Evolutionary conservation across 2,888 invertebrate genomes (phyloP), one percentile per base, ranked within the genome.

Genomic region (Pollenia amentaria): DNA sequence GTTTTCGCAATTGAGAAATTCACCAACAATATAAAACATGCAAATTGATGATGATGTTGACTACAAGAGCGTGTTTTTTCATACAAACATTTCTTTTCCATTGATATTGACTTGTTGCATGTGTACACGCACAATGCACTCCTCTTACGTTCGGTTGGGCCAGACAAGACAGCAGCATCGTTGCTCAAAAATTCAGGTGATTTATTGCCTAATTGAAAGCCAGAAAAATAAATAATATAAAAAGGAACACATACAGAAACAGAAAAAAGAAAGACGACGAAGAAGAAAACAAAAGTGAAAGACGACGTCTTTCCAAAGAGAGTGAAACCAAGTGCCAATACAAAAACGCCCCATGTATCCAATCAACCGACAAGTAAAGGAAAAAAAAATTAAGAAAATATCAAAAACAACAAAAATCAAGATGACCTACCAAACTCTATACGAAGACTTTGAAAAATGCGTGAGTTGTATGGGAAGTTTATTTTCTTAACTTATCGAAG

Each of bases 241-340:
- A 55, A 81, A 53, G 48, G 73, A 79, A 67, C 16, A 70, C 18
- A 70, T 69, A 57, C 46, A 80, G 44, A 29, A 51, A 29, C 14
- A 40, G 10, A 14, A 42, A 55, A 64, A 70, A 62, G 18, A 62
- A 81, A 53, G 55, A 73, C 16, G 55, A 70, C 82, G 53, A 87
- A 82, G 87, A 79, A 87, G 79, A 88, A 89, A 87, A 84, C 55
- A 89, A 88, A 88, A 84, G 87, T 87, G 84, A 87, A 87, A 87
- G 87, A 87, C 87, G 76, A 80, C 73, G 60, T 80, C 89, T 75
- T 86, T 83, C 87, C 80, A 86, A 85, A 88, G 87, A 87, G 87
- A 91, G 92, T 92, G 92, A 91, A 91, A 92, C 64, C 87, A 81
- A 84, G 77, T 78, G 85, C 70, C 79, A 79, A 75, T 75, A 70